Conservation (phyloP, 2,113 vertebrate species). For the Bos indicus region DNA sequence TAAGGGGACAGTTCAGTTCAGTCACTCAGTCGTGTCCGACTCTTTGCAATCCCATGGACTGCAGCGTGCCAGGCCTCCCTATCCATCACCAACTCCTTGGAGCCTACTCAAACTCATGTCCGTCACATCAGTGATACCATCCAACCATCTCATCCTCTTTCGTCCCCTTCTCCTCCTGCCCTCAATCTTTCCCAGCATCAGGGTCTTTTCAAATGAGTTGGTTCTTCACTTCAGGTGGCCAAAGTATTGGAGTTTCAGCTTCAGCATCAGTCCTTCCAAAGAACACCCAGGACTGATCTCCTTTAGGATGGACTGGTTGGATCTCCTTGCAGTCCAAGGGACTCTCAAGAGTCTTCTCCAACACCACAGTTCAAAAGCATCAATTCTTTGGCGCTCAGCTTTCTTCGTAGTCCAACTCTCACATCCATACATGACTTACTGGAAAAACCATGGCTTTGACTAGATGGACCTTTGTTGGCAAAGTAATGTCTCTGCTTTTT, state of each 20-base stretch:
- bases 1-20: background rate
- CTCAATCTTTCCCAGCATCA: background rate
- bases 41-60: background rate
- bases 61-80: background rate
- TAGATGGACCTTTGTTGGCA: background rate
- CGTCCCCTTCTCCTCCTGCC: background rate
- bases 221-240: background rate
- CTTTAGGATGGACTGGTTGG: background rate
- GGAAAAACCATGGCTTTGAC: background rate
- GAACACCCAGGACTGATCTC: background rate
- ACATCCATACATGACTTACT: background rate
- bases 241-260: background rate
- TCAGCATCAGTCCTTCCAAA: background rate
- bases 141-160: background rate
- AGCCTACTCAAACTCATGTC: background rate
- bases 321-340: background rate
- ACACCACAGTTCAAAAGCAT: background rate
- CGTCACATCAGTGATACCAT: background rate
- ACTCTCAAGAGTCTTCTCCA: background rate
- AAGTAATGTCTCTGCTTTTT: background rate
- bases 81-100: background rate
- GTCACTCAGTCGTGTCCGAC: background rate
- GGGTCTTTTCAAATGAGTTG: background rate
- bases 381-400: rapidly evolving
- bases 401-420: background rate